Evolutionary conservation across 1,140 invertebrate genomes (phyloP).

Genomic region (Drosophila lacertosa): DNA sequence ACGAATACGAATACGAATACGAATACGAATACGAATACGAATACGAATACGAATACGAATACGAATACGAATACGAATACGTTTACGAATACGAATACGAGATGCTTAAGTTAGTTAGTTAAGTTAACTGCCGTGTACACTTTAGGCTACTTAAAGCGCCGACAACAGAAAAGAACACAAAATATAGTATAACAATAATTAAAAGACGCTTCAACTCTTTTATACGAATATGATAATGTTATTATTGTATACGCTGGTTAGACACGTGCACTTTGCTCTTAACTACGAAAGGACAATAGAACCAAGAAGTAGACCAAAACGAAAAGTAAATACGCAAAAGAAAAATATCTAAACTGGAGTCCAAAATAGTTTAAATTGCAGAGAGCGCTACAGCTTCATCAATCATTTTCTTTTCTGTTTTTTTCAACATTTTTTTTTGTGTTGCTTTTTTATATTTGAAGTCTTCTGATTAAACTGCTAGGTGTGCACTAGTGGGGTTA

Average conservation of each 20-base stretch:
- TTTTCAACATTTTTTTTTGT: not conserved
- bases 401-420: constrained; percentile 5
- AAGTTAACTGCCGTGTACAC: constrained; percentile 38
- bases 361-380: constrained; percentile 9
- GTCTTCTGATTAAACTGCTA: constrained; percentile 21
- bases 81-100: constrained; percentile 12
- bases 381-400: not conserved
- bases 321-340: constrained; percentile 8
- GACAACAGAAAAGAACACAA: constrained; percentile 30
- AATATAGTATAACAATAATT: constrained; percentile 12
- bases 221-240: constrained; percentile 52
- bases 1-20: no score
- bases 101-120: constrained; percentile 9
- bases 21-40: no score
- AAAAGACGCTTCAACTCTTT: constrained; percentile 32
- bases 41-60: no score
- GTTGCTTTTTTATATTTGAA: constrained; percentile 8
- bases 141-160: constrained; percentile 25
- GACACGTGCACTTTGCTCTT: constrained; percentile 69
- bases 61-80: constrained; percentile 25
- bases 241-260: constrained; percentile 20
- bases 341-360: constrained; percentile 9
- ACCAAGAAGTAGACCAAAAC: constrained; percentile 7
- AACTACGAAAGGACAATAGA: constrained; percentile 38
- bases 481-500: constrained; percentile 32